Conservation (phyloP, 1,140 invertebrate genomes). For the Cotesia vestalis region DNA sequence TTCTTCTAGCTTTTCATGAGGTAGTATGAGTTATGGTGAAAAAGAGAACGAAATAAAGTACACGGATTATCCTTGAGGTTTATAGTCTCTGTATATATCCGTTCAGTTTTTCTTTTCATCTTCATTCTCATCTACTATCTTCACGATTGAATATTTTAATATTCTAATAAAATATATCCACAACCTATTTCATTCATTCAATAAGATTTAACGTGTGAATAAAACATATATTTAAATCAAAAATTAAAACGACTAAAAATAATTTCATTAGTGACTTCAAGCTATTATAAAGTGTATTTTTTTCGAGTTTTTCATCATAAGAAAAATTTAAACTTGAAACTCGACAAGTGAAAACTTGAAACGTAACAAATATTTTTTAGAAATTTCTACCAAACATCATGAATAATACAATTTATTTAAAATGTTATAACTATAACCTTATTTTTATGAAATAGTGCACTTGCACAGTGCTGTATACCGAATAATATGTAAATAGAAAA, state of each 20-base stretch:
- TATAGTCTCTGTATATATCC: slow-evolving; percentile 14
- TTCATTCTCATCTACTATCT: slow-evolving; percentile 6
- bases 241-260: no score
- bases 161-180: not conserved
- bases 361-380: no score
- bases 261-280: no score
- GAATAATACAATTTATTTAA: slow-evolving; percentile 17
- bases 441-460: slow-evolving; percentile 12
- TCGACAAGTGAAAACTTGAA: no score
- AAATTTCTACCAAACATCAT: no score
- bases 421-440: not conserved
- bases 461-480: not conserved
- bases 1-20: not conserved
- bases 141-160: not conserved
- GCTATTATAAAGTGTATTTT: no score
- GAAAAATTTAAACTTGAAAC: no score
- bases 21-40: not conserved
- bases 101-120: not conserved
- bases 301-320: not conserved
- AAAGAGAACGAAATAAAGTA: not conserved
- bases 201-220: not conserved
- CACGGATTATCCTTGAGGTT: slow-evolving; percentile 7
- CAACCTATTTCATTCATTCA: not conserved
- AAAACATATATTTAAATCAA: not conserved
- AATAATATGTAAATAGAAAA: not conserved